Percentiles rank a stretch among this genome's conserved stretches.
phyloP scores from a whole-genome alignment of 1,140 invertebrate genomes.

The Bombus confusus region DNA sequence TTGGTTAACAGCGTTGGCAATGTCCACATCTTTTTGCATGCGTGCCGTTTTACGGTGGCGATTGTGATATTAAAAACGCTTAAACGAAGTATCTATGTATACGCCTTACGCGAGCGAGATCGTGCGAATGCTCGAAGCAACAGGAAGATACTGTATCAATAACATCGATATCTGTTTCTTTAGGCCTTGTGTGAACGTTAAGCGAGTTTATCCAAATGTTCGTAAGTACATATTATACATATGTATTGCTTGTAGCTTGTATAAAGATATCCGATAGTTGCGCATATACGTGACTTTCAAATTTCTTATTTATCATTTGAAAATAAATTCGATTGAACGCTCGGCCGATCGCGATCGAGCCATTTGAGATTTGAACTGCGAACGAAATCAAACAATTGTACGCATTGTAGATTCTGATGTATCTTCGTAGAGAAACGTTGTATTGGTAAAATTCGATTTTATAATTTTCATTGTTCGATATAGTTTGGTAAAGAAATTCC shows the following conservation, averaged over 20 bases:
- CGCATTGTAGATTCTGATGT: too few species aligned
- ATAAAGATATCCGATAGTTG: conserved; percentile 24
- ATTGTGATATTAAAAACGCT: conserved; percentile 70
- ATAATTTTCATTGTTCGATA: background rate
- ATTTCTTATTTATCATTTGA: background rate
- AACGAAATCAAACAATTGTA: background rate
- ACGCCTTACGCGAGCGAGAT: conserved; percentile 29
- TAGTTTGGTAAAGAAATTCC: background rate
- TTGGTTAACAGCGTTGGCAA: conserved; percentile 55
- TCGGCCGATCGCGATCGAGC: background rate
- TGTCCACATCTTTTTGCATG: conserved; percentile 44
- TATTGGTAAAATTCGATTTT: background rate
- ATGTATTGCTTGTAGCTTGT: conserved; percentile 24
- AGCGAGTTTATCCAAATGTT: conserved; percentile 53
- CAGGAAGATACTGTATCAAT: conserved; percentile 33
- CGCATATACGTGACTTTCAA: background rate
- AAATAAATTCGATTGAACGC: background rate
- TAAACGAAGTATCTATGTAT: conserved; percentile 59
- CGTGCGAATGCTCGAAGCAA: conserved; percentile 39
- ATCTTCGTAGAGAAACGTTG: too few species aligned
- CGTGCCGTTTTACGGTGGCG: conserved; percentile 45
- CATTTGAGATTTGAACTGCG: background rate
- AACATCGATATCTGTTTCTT: conserved; percentile 36
- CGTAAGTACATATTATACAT: too few species aligned
- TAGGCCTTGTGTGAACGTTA: conserved; percentile 56